Conservation (phyloP, 2,797 vertebrate genomes). For the Oreonectes daqikongensis region DNA sequence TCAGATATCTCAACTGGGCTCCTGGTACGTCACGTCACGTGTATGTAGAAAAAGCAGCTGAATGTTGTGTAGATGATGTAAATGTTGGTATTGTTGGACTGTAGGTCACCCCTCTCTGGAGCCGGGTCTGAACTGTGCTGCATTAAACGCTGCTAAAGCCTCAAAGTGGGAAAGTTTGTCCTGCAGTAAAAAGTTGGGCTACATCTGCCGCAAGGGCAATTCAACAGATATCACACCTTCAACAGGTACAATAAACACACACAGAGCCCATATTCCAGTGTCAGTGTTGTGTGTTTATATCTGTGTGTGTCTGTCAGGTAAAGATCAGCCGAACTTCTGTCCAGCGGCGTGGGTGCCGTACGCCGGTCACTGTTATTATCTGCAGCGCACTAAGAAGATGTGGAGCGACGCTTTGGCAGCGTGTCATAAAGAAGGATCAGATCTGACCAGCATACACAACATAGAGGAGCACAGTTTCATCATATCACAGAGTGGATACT, state of each 20-base stretch:
- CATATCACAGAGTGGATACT: slow-evolving; percentile 87
- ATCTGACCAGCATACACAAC: slow-evolving; percentile 88
- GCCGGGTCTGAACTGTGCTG: slow-evolving; percentile 85
- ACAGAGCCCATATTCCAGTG: background rate
- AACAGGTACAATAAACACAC: slow-evolving; percentile 31
- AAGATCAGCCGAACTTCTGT: slow-evolving; percentile 78
- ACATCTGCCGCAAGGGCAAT: slow-evolving; percentile 91
- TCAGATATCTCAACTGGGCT: slow-evolving; percentile 94
- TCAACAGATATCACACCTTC: slow-evolving; percentile 73
- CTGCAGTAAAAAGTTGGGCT: slow-evolving; percentile 88
- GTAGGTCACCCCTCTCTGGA: slow-evolving; percentile 87
- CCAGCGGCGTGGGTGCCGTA: slow-evolving; percentile 88
- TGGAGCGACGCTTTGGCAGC: slow-evolving; percentile 84
- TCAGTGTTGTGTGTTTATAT: background rate
- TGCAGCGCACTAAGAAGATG: slow-evolving; percentile 79
- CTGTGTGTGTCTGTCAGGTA: slow-evolving; percentile 65
- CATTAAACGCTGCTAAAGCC: slow-evolving; percentile 85
- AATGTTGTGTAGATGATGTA: background rate
- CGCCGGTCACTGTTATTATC: slow-evolving; percentile 85
- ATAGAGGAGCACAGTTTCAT: slow-evolving; percentile 93
- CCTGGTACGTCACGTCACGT: slow-evolving; percentile 83
- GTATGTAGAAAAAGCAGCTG: background rate
- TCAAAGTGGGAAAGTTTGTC: slow-evolving; percentile 89
- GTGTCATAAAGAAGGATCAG: slow-evolving; percentile 86
- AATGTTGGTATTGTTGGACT: background rate